Evolutionary conservation across 1,140 invertebrate genomes (phyloP).

Genomic region (Aphelenchoides besseyi): DNA sequence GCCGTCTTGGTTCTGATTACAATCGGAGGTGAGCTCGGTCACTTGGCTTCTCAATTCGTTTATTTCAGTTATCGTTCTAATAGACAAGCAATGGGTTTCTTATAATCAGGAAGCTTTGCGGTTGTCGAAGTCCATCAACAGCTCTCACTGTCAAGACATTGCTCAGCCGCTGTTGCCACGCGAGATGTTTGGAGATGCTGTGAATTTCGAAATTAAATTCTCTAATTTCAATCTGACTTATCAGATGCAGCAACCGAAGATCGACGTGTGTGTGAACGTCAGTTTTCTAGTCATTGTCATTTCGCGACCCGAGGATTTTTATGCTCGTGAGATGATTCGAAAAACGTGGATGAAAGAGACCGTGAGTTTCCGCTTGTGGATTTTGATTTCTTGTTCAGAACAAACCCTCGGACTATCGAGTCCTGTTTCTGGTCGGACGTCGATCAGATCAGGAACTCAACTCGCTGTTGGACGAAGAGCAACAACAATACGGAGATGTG

Average conservation of each 20-base stretch:
- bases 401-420: neutral
- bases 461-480: neutral
- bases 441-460: neutral
- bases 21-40: no score
- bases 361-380: no score
- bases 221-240: neutral
- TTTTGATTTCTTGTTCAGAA: neutral
- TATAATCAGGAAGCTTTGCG: no score
- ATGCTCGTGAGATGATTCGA: constrained; percentile 4
- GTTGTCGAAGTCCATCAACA: no score
- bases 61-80: no score
- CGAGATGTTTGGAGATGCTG: constrained; percentile 2
- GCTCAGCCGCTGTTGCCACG: neutral
- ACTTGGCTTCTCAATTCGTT: no score
- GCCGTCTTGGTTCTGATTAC: no score
- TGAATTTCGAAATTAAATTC: neutral
- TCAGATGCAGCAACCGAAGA: neutral
- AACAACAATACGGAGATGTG: neutral
- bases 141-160: no score
- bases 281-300: neutral
- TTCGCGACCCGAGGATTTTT: neutral
- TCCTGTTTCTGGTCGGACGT: neutral
- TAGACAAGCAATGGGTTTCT: no score
- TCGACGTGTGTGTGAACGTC: neutral
- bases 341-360: constrained; percentile 9